These are phyloP conservation scores for Dendropsophus ebraccatus DNA, from an alignment of 2,113 vertebrate species.

Conservation along the genomic window DNA sequence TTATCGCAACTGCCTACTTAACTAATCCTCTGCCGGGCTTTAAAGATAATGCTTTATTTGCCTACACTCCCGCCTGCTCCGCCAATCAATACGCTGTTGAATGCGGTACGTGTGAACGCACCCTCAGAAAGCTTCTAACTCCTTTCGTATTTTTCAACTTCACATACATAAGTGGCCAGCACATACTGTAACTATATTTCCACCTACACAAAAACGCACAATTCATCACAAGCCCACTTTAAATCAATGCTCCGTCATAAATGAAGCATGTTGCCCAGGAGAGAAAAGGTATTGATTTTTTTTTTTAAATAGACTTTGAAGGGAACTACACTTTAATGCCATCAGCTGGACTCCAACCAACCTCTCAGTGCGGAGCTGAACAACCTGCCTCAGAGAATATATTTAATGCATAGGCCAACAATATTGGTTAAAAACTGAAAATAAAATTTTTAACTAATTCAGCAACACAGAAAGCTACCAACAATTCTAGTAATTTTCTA, in stretches of 20 bases:
- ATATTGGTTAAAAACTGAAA: not conserved
- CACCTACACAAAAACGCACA: not conserved
- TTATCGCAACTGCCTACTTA: too few species aligned
- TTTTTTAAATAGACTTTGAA: constrained; percentile 8
- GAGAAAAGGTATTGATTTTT: constrained; percentile 5
- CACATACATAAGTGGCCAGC: not conserved
- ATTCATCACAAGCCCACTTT: not conserved
- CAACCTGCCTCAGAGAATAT: not conserved
- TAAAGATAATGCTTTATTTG: too few species aligned
- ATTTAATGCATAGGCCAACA: not conserved
- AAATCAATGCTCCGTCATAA: not conserved
- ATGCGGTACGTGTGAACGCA: too few species aligned
- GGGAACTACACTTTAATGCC: not conserved
- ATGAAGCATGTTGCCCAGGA: constrained; percentile 6
- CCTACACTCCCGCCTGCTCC: too few species aligned
- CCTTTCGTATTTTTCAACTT: not conserved
- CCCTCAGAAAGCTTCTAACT: not conserved
- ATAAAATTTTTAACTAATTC: not conserved
- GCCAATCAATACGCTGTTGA: too few species aligned
- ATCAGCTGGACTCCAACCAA: constrained; percentile 11
- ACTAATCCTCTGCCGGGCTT: too few species aligned
- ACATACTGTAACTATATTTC: not conserved
- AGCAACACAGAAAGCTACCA: not conserved
- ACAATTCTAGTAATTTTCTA: not conserved
- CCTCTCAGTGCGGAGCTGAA: not conserved